These are phyloP conservation scores for Heliconius ismenius DNA, from an alignment of 2,888 invertebrate genomes.

Conservation along the genomic window DNA sequence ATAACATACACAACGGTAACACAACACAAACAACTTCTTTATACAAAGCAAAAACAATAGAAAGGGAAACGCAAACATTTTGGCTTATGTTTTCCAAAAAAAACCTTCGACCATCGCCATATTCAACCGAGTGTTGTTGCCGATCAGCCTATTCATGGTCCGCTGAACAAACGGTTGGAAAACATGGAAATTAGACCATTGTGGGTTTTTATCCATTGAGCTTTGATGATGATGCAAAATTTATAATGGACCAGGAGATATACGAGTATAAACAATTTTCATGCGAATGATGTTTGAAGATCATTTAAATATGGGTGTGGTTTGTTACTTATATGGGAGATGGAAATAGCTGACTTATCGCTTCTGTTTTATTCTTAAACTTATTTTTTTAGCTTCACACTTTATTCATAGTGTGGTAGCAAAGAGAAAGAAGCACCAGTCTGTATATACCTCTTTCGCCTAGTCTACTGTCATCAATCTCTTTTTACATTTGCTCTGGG, in stretches of 20 bases:
- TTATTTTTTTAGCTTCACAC: background rate
- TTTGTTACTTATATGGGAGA: background rate
- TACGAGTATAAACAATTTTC: constrained; percentile 18
- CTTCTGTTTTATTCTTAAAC: background rate
- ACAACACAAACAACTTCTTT: constrained; percentile 56
- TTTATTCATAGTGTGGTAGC: background rate
- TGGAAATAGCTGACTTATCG: background rate
- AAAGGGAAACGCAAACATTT: constrained; percentile 67
- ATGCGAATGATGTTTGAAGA: background rate
- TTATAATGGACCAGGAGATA: constrained; percentile 26
- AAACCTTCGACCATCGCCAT: constrained; percentile 59
- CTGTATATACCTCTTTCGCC: too few relatives aligned
- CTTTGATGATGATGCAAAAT: constrained; percentile 19
- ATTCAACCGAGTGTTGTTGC: constrained; percentile 67
- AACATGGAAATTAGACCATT: constrained; percentile 77
- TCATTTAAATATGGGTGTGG: background rate
- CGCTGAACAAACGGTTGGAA: constrained; percentile 64
- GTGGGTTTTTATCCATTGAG: constrained; percentile 60
- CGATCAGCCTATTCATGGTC: constrained; percentile 68
- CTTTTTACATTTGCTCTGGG: too few relatives aligned
- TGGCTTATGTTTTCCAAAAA: constrained; percentile 64
- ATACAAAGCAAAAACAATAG: constrained; percentile 66
- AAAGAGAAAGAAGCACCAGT: too few relatives aligned
- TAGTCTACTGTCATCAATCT: too few relatives aligned
- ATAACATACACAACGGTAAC: constrained; percentile 30